Conservation (phyloP, 2,888 invertebrate genomes). For the Sialis fuliginosa region DNA sequence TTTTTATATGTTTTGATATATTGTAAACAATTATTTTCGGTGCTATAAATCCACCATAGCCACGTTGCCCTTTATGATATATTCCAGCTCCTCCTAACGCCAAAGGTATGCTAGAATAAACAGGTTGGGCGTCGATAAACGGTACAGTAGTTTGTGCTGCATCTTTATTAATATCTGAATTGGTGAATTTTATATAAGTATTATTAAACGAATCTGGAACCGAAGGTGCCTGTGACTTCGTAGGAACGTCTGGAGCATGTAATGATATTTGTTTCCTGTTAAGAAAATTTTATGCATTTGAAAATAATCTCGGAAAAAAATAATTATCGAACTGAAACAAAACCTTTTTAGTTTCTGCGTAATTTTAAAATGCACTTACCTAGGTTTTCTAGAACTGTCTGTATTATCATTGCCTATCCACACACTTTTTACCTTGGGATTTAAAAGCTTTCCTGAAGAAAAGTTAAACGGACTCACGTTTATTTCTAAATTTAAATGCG, state of each 20-base stretch:
- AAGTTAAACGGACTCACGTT: constrained; percentile 63
- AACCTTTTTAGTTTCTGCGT: too few species aligned
- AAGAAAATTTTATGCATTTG: constrained; percentile 1
- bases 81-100: constrained; percentile 60
- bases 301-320: too few species aligned
- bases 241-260: constrained; percentile 47
- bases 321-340: too few species aligned
- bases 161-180: constrained; percentile 53
- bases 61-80: constrained; percentile 50
- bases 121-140: constrained; percentile 60
- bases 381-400: constrained; percentile 37
- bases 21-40: constrained; percentile 62
- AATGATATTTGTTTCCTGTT: constrained; percentile 37
- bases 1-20: constrained; percentile 34
- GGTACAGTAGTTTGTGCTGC: constrained; percentile 71
- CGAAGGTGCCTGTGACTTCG: constrained; percentile 25
- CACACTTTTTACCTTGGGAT: constrained; percentile 40
- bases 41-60: constrained; percentile 61
- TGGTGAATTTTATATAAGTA: constrained; percentile 50
- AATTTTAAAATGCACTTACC: constrained; percentile 25
- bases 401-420: constrained; percentile 81
- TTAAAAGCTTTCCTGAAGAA: constrained; percentile 45
- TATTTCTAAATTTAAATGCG: constrained; percentile 72
- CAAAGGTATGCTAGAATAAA: constrained; percentile 44
- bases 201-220: constrained; percentile 40